Percentiles rank a stretch among this genome's conserved stretches.
phyloP scores from a whole-genome alignment of 2,888 invertebrate genomes.

The Eumerus sabulonum region DNA sequence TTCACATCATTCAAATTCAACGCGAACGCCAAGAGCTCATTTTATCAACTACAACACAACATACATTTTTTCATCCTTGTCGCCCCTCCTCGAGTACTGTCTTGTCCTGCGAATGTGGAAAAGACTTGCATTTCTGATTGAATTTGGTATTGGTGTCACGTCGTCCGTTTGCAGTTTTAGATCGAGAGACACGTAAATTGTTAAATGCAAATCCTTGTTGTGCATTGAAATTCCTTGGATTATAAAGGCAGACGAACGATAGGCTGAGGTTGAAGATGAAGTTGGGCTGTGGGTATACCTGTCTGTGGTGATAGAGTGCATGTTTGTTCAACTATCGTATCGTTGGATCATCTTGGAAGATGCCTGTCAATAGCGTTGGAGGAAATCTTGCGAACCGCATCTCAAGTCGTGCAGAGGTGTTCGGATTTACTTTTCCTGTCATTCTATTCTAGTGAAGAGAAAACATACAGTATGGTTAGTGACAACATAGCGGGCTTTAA shows the following conservation, averaged over 20 bases:
- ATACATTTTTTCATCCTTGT: not conserved
- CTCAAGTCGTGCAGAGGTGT: constrained; percentile 49
- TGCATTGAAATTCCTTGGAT: constrained; percentile 57
- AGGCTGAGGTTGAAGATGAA: constrained; percentile 9
- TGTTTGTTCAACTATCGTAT: too few species aligned
- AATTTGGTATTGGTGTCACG: constrained; percentile 65
- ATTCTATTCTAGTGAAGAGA: too few species aligned
- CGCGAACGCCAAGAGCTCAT: constrained; percentile 46
- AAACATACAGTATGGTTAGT: too few species aligned
- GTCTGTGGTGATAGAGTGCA: too few species aligned
- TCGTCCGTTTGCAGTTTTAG: constrained; percentile 63
- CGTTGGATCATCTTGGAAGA: not conserved
- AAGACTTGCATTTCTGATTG: constrained; percentile 57
- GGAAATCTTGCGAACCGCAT: constrained; percentile 59
- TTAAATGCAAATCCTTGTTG: constrained; percentile 68
- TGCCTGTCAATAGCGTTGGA: constrained; percentile 47
- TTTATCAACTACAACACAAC: constrained; percentile 1
- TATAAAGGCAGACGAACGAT: constrained; percentile 41
- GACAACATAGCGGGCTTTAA: too few species aligned
- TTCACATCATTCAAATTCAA: constrained; percentile 66
- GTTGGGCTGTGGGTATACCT: too few species aligned
- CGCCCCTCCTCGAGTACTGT: too few species aligned
- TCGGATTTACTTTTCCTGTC: too few species aligned
- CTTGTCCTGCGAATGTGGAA: constrained; percentile 16
- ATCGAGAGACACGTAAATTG: constrained; percentile 65